Evolutionary conservation across 2,113 vertebrate genomes (phyloP).

Genomic region (Telmatochromis bifrenatus): DNA sequence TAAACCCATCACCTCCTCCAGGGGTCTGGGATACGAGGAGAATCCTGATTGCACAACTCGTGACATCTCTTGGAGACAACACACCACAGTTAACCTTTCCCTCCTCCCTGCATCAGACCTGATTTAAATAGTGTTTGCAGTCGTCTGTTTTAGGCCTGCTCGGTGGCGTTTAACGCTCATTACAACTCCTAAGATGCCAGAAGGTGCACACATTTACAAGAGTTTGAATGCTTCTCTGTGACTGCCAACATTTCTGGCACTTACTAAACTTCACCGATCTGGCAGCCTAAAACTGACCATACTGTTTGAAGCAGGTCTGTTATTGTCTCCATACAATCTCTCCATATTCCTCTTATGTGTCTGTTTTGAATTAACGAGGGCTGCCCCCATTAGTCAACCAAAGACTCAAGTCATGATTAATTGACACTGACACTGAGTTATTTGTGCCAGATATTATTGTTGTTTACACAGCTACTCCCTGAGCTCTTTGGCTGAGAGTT

Average conservation of each 20-base stretch:
- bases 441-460: not conserved
- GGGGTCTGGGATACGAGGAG: not conserved
- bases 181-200: not conserved
- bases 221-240: not conserved
- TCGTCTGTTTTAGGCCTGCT: not conserved
- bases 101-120: constrained; percentile 25
- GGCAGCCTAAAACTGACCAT: not conserved
- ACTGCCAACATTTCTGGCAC: not conserved
- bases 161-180: not conserved
- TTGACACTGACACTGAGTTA: not conserved
- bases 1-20: constrained; percentile 42
- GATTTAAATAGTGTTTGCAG: constrained; percentile 23
- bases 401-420: not conserved
- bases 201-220: not conserved
- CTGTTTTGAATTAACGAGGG: not conserved
- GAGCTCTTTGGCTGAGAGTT: not conserved
- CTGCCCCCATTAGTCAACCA: not conserved
- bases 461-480: not conserved
- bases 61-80: constrained; percentile 32
- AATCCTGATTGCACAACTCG: constrained; percentile 24
- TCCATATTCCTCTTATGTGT: constrained; percentile 46
- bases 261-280: not conserved
- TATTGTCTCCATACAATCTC: constrained; percentile 2
- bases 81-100: constrained; percentile 27
- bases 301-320: constrained; percentile 30